Percentiles rank a stretch among this genome's conserved stretches.
Evolutionary conservation across 1,140 invertebrate genomes (phyloP).

Genomic region (Lordiphosa stackelbergi): DNA sequence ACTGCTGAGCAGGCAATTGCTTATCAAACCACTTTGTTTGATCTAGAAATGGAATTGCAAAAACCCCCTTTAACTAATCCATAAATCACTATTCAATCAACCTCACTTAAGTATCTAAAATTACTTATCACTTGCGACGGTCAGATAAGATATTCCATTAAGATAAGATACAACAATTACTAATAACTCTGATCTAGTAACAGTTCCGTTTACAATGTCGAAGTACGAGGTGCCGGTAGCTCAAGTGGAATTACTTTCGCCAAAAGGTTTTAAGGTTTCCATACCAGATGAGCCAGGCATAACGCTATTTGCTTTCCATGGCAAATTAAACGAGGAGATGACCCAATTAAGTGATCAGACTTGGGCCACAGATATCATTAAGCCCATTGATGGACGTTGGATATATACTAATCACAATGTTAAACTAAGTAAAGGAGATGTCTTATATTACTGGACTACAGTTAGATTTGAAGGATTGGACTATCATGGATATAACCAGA

Average conservation of each 20-base stretch:
- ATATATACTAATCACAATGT: neutral
- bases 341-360: neutral
- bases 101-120: no score
- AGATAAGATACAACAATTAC: no score
- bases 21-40: no score
- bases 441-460: conserved; percentile 3
- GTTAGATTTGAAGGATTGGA: neutral
- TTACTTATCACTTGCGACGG: no score
- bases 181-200: neutral
- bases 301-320: conserved; percentile 7
- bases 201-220: neutral
- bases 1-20: no score
- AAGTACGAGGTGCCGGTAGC: neutral
- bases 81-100: no score
- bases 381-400: neutral
- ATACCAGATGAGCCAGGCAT: conserved; percentile 6
- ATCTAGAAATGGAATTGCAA: no score
- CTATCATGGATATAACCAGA: conserved; percentile 2
- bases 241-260: neutral
- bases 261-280: neutral
- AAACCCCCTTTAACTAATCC: no score
- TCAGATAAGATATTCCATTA: no score
- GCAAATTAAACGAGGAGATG: conserved; percentile 7
- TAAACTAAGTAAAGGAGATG: neutral
- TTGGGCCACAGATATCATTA: conserved; percentile 1